Evolutionary conservation across 2,113 vertebrate species (phyloP).

Genomic region (Phalacrocorax carbo): DNA sequence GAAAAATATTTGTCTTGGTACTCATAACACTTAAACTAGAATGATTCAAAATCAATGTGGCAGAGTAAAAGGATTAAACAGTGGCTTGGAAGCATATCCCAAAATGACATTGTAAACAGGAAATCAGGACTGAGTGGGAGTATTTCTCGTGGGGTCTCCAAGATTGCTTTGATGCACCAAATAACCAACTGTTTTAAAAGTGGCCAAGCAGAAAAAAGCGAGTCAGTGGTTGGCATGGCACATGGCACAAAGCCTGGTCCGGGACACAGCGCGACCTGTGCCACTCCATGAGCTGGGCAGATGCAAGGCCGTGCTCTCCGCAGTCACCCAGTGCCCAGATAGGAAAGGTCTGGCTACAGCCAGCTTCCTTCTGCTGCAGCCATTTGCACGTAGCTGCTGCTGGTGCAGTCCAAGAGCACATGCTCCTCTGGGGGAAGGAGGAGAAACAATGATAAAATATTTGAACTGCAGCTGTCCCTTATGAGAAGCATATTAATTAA

Average conservation of each 20-base stretch:
- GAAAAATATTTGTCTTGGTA: constrained; percentile 64
- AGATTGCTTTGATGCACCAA: background rate
- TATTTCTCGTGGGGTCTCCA: constrained; percentile 40
- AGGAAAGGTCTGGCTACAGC: background rate
- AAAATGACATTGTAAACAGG: constrained; percentile 61
- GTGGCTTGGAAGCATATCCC: constrained; percentile 50
- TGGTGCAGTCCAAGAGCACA: background rate
- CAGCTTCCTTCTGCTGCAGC: background rate
- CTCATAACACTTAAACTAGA: constrained; percentile 41
- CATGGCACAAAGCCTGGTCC: background rate
- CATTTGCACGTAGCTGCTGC: background rate
- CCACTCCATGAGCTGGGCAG: background rate
- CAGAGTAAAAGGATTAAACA: constrained; percentile 49
- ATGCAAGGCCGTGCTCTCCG: fast-evolving
- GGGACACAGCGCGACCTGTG: background rate
- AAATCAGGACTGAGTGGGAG: constrained; percentile 48
- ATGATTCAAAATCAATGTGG: constrained; percentile 61
- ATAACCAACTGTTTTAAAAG: background rate
- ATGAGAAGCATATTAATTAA: background rate
- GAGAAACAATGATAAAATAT: background rate
- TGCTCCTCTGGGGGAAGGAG: background rate
- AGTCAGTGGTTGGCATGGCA: background rate
- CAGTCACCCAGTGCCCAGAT: background rate
- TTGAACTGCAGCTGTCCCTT: background rate
- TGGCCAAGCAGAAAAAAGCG: background rate